Conservation (phyloP, 2,888 invertebrate species). For the Volucella inanis region DNA sequence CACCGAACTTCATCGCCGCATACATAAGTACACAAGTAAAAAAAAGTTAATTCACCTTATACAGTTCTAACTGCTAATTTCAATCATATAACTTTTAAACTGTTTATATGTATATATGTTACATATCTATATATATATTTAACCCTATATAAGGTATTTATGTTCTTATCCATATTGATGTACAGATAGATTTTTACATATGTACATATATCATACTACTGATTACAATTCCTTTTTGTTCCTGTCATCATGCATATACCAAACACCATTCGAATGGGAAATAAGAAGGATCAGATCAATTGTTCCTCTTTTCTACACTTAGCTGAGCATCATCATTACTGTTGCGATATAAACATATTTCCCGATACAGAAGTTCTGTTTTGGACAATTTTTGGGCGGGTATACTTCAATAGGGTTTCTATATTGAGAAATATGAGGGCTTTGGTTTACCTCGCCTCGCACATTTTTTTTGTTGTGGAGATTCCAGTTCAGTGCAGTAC, state of each 20-base stretch:
- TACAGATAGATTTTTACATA: not conserved
- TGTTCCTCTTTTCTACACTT: conserved; percentile 44
- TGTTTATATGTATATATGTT: too few relatives aligned
- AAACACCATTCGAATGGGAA: conserved; percentile 47
- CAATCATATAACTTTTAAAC: too few relatives aligned
- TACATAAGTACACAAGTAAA: too few relatives aligned
- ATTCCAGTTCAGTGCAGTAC: conserved; percentile 65
- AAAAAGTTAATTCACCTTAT: too few relatives aligned
- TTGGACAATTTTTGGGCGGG: conserved; percentile 59
- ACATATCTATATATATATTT: too few relatives aligned
- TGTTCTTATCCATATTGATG: too few relatives aligned
- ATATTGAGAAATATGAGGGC: conserved; percentile 52
- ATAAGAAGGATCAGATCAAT: conserved; percentile 57
- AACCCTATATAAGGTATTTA: too few relatives aligned
- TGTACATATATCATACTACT: conserved; percentile 1
- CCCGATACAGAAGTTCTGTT: conserved; percentile 45
- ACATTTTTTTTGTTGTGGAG: conserved; percentile 66
- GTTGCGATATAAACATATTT: conserved; percentile 58
- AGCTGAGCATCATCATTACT: conserved; percentile 42
- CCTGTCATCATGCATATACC: conserved; percentile 37
- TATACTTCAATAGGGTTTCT: conserved; percentile 49
- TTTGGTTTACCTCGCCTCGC: conserved; percentile 58
- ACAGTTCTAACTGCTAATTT: too few relatives aligned
- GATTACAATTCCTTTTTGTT: conserved; percentile 37
- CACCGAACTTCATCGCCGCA: too few relatives aligned